Conservation (phyloP, 2,888 invertebrate genomes). For the Dione juno region DNA sequence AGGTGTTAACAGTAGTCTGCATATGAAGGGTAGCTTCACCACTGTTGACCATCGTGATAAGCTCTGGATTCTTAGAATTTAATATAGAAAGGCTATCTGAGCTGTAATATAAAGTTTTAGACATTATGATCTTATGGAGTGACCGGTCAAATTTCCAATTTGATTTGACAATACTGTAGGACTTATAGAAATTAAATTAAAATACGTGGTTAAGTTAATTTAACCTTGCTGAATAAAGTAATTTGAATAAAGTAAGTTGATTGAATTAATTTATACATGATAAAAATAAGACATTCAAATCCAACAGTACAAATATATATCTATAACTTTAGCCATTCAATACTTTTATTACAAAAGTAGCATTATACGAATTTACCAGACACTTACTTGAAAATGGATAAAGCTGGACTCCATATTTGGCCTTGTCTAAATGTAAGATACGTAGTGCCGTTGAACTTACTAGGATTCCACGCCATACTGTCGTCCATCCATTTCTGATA, state of each 20-base stretch:
- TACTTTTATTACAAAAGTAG: conserved; percentile 1
- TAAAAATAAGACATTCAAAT: too few relatives aligned
- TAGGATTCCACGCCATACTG: conserved; percentile 84
- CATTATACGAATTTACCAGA: neutral
- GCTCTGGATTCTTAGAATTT: conserved; percentile 60
- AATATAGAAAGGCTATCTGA: conserved; percentile 59
- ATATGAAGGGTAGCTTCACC: conserved; percentile 70
- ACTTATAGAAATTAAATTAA: too few relatives aligned
- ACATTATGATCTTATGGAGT: neutral
- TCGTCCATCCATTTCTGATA: conserved; percentile 85
- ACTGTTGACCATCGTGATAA: conserved; percentile 61
- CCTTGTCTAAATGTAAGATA: conserved; percentile 75
- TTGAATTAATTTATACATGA: too few relatives aligned
- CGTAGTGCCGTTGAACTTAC: conserved; percentile 80
- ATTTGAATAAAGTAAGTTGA: too few relatives aligned
- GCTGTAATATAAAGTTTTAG: conserved; percentile 57
- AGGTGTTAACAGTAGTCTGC: conserved; percentile 60
- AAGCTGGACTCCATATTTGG: conserved; percentile 85
- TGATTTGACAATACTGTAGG: too few relatives aligned
- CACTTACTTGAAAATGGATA: conserved; percentile 75
- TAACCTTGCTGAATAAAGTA: too few relatives aligned
- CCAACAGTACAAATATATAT: neutral
- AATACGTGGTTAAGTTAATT: too few relatives aligned
- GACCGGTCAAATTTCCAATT: neutral
- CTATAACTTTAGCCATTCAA: neutral